Percentiles rank a stretch among this genome's conserved stretches.
Evolutionary conservation across 2,113 vertebrate species (phyloP).

Genomic region (Salvelinus fontinalis): DNA sequence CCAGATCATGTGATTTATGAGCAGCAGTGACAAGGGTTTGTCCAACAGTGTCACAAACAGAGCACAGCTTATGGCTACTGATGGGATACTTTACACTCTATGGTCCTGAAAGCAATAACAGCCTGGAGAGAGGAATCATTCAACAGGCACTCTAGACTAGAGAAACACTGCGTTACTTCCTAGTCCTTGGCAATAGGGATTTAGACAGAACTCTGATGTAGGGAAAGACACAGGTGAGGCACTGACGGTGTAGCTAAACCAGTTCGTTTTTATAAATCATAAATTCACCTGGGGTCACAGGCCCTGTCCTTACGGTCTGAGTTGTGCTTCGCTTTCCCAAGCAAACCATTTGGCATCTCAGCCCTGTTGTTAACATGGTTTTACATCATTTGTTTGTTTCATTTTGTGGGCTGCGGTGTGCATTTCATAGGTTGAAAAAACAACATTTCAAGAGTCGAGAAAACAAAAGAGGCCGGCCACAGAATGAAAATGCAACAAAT

Average conservation of each 20-base stretch:
- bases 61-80: conserved; percentile 10
- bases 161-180: conserved; percentile 3
- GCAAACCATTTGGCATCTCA: too few relatives aligned
- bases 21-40: conserved; percentile 24
- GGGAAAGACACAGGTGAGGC: too few relatives aligned
- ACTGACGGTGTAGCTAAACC: too few relatives aligned
- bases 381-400: background rate
- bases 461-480: background rate
- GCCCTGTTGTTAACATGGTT: background rate
- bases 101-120: background rate
- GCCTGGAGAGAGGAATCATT: conserved; percentile 22
- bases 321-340: too few relatives aligned
- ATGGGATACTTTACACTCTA: conserved; percentile 9
- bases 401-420: background rate
- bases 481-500: conserved; percentile 6
- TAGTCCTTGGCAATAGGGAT: background rate
- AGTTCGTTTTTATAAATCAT: too few relatives aligned
- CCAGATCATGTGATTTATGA: conserved; percentile 25
- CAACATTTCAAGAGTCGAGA: background rate
- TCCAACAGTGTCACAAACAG: conserved; percentile 29
- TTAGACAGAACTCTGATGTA: too few relatives aligned
- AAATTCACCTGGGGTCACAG: too few relatives aligned
- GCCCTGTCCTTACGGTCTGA: too few relatives aligned
- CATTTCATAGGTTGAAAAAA: background rate
- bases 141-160: background rate